A percentile compares a stretch with the other conserved stretches of the same genome.
Evolutionary conservation across 2,797 vertebrate genomes (phyloP).

Genomic region (Muscicapa striata): DNA sequence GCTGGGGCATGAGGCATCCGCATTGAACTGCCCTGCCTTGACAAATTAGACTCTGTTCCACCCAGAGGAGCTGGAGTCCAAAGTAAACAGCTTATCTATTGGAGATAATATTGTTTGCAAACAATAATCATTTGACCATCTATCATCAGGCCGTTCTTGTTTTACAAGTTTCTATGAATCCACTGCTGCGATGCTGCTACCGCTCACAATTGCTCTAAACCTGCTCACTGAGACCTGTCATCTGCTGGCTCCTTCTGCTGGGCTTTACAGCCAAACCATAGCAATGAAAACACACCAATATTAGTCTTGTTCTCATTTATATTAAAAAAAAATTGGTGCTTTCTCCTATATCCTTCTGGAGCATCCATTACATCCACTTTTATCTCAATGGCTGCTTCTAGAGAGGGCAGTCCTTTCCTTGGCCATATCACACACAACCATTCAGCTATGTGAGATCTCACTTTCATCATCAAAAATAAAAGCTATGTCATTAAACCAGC

Average conservation of each 20-base stretch:
- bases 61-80: conserved; percentile 5
- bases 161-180: not conserved
- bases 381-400: not conserved
- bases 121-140: conserved; percentile 47
- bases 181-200: fast-evolving
- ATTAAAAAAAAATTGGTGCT: not conserved
- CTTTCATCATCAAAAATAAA: not conserved
- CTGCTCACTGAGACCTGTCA: not conserved
- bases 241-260: not conserved
- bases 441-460: fast-evolving
- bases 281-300: not conserved
- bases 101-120: conserved; percentile 63
- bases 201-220: not conserved
- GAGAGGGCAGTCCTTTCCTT: no score
- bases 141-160: not conserved
- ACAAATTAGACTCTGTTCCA: conserved; percentile 11
- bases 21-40: not conserved
- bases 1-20: not conserved
- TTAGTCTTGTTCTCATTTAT: not conserved
- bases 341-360: not conserved
- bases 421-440: fast-evolving
- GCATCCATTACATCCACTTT: fast-evolving
- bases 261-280: not conserved
- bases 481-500: not conserved
- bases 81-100: conserved; percentile 61